Conservation (phyloP, 2,113 vertebrate genomes). For the Desmodus rotundus region DNA sequence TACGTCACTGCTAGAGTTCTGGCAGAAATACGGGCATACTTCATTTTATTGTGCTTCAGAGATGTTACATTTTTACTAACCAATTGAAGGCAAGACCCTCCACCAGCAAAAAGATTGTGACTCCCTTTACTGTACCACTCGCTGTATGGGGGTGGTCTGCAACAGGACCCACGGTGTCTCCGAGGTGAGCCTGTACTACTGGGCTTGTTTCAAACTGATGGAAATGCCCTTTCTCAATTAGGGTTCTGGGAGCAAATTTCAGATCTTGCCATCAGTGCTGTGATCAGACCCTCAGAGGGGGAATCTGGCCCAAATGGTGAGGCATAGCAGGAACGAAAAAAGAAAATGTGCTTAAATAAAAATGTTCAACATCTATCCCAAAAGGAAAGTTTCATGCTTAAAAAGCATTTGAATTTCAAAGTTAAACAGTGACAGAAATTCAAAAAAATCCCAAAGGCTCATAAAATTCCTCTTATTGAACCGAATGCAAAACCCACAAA, state of each 20-base stretch:
- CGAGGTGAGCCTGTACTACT: too few species aligned
- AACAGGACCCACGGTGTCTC: background rate
- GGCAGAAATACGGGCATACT: background rate
- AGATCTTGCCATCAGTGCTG: background rate
- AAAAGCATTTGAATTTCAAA: slow-evolving; percentile 51
- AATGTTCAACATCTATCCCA: background rate
- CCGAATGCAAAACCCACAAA: slow-evolving; percentile 11
- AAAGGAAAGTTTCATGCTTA: background rate
- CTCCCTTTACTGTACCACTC: background rate
- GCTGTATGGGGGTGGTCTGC: background rate
- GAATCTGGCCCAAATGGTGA: background rate
- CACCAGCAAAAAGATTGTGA: background rate
- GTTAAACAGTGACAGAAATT: slow-evolving; percentile 18
- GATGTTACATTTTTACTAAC: background rate
- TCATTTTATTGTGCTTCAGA: background rate
- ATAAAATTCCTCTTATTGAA: slow-evolving; percentile 30
- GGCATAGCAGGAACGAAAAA: background rate
- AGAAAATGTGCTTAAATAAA: background rate
- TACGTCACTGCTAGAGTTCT: background rate
- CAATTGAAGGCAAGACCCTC: background rate
- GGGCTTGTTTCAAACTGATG: background rate
- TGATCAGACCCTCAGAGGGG: background rate
- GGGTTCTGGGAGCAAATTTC: background rate
- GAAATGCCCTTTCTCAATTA: background rate
- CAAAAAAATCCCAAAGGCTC: slow-evolving; percentile 22